Base-by-base conservation (phyloP, 2,888 invertebrate species). In the Osmoderma eremita region DNA sequence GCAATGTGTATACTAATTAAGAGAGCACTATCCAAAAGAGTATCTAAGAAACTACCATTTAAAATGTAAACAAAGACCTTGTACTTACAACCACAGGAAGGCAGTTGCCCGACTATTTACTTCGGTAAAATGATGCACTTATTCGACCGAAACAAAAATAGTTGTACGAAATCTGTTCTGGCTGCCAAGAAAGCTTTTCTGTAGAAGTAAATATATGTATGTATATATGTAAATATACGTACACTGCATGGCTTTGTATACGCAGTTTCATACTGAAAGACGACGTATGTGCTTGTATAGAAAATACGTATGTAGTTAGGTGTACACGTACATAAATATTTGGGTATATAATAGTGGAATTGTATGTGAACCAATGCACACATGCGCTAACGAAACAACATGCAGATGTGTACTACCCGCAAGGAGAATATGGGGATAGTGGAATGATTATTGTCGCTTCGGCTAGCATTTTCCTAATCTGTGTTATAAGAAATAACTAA, bases 301-400 rank as follows among this genome's bases (percentile, higher is more conserved):
- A 30, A 8, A 5, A 18, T 45, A 17, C 8, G 12, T 17, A 17
- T 1, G 48, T 20, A 18, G 18, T 48, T 48, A 18, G n/a, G n/a
- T n/a, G n/a, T n/a, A n/a, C n/a, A n/a, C 15, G 17, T 45, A 45
- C 17, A 8, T 20, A 17, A 18, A 17, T 48, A 20, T 48, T 20
- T 3, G 30, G 30, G 30, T 12, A 53, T 36, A 38, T 53, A 53
- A 53, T 38, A 53, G 53, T 38, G 5, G 36, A 53, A 53, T 53
- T 53, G 53, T 50, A n/a, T n/a, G 20, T 64, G 13, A 39, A 24
- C 63, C 65, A 53, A 54, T 65, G 68, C 68, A 69, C 71, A 71
- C 70, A 70, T 70, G 71, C 70, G 70, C 69, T 71, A 70, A 71
- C 70, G 67, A 66, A 65, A 63, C 69, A 69, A 70, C 70, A 70